Conservation (phyloP, 2,888 invertebrate genomes). For the Choristoneura rosaceana region DNA sequence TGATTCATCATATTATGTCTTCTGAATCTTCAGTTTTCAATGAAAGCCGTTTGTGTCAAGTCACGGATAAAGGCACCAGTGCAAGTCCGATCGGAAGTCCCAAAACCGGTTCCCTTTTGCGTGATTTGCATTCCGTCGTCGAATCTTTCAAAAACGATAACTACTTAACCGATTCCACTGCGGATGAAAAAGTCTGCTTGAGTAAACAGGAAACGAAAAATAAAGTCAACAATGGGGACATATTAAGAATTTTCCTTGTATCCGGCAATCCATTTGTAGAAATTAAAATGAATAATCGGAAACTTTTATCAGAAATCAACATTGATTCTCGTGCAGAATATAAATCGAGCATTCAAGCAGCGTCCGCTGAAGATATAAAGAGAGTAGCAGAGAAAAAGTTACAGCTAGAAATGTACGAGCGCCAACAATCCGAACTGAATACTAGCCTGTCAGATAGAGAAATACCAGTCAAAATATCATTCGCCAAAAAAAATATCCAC, state of each 20-base stretch:
- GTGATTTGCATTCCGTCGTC: conserved; percentile 49
- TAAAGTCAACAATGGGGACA: conserved; percentile 46
- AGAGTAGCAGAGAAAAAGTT: conserved; percentile 63
- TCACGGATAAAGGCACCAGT: neutral
- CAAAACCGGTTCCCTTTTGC: conserved; percentile 27
- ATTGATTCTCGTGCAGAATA: conserved; percentile 52
- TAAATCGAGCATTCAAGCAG: conserved; percentile 51
- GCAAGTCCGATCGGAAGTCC: neutral
- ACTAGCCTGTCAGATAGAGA: conserved; percentile 58
- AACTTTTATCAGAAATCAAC: conserved; percentile 69
- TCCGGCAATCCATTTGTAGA: conserved; percentile 58
- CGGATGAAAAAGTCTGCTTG: conserved; percentile 53
- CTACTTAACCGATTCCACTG: conserved; percentile 63
- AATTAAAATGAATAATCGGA: conserved; percentile 65
- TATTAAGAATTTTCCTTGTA: conserved; percentile 62
- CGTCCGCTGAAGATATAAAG: conserved; percentile 70
- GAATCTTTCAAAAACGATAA: conserved; percentile 69
- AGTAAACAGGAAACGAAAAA: conserved; percentile 49
- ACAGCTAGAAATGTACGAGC: conserved; percentile 59
- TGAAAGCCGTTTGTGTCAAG: conserved; percentile 44
- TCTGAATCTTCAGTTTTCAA: conserved; percentile 56
- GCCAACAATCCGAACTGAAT: conserved; percentile 47
- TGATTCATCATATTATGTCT: conserved; percentile 71
- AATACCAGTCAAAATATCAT: conserved; percentile 71
- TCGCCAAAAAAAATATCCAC: conserved; percentile 71